Evolutionary conservation across 2,888 invertebrate genomes (phyloP).

Genomic region (Gryllus longicercus): DNA sequence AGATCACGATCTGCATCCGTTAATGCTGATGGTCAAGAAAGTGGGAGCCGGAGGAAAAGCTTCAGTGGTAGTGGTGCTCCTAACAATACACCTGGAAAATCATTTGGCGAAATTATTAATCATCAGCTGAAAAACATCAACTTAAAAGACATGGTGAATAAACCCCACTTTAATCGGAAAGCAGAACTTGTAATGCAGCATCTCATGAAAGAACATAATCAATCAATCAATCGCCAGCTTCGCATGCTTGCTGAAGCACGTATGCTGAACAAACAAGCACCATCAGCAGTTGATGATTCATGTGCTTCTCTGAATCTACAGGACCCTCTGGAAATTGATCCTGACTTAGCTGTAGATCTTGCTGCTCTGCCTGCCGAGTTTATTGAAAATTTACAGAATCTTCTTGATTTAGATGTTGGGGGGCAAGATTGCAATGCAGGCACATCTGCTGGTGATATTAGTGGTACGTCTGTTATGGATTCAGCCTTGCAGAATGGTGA

Average conservation of each 20-base stretch:
- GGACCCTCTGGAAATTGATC: neutral
- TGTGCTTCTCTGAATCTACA: neutral
- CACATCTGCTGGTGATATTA: neutral
- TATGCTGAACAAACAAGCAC: neutral
- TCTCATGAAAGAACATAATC: slow-evolving; percentile 35
- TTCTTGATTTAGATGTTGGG: neutral
- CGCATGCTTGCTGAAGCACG: neutral
- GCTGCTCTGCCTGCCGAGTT: neutral
- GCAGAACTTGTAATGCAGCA: slow-evolving; percentile 36
- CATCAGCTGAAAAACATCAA: slow-evolving; percentile 32
- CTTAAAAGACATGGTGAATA: slow-evolving; percentile 35
- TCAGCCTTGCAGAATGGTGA: neutral
- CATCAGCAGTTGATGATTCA: neutral
- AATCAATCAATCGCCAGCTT: neutral
- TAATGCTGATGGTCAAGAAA: neutral
- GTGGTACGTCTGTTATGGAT: neutral
- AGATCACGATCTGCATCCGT: neutral
- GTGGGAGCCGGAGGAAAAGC: neutral
- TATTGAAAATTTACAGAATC: slow-evolving; percentile 17
- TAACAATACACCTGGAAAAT: neutral
- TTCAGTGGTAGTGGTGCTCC: neutral
- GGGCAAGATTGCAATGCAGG: neutral
- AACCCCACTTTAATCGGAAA: slow-evolving; percentile 34
- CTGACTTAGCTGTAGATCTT: slow-evolving; percentile 1
- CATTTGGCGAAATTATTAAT: neutral